Conservation (phyloP, 2,113 vertebrate species). For the Chloropsis hardwickii region DNA sequence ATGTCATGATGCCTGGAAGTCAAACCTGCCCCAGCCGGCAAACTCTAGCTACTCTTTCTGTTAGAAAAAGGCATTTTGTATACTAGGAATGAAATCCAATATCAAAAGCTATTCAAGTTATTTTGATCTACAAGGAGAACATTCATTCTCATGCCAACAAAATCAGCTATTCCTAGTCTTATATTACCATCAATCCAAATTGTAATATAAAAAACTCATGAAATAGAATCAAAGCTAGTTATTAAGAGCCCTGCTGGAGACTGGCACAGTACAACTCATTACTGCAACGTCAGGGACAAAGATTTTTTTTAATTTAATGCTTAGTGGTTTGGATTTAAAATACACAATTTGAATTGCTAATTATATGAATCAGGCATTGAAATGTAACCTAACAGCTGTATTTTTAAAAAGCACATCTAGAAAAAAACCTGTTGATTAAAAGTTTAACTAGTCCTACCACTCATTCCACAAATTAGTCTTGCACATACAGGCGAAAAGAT, state of each 20-base stretch:
- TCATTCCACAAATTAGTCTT: neutral
- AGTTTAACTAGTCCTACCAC: neutral
- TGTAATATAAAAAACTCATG: neutral
- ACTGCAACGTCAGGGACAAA: neutral
- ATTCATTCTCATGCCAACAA: slow-evolving; percentile 3
- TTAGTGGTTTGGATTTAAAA: neutral
- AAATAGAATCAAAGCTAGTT: slow-evolving; percentile 18
- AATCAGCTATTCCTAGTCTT: slow-evolving; percentile 10
- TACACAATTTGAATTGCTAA: neutral
- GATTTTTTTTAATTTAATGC: neutral
- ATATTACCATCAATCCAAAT: neutral
- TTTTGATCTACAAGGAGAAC: slow-evolving; percentile 21
- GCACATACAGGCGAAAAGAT: neutral
- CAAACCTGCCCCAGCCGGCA: neutral
- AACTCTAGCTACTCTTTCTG: neutral
- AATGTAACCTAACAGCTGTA: neutral
- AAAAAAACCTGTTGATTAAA: neutral
- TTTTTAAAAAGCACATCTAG: neutral
- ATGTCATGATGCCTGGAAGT: neutral
- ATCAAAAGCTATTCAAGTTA: neutral
- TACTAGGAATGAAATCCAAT: neutral
- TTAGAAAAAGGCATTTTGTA: neutral
- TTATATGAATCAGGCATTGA: neutral
- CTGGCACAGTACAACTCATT: neutral
- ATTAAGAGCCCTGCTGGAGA: neutral